Evolutionary conservation across 1,140 invertebrate genomes (phyloP), one percentile per base, ranked within the genome.

Genomic region (Dinothrombium tinctorium): DNA sequence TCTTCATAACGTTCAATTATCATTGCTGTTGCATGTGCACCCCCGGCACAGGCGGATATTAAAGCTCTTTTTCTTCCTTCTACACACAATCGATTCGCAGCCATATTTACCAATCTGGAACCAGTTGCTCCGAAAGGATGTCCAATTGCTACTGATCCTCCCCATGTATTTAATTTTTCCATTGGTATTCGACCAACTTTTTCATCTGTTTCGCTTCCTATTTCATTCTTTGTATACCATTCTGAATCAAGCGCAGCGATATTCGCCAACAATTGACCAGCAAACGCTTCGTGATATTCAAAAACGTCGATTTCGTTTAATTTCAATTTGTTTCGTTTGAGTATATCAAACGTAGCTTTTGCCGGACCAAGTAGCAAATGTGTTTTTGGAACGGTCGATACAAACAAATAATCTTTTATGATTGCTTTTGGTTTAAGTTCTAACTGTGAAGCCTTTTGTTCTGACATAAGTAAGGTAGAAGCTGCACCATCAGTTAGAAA

Each of bases 221-320:
- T 71, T 56, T 92, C 80, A 14, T 72, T 79, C 54, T 87, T 72
- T 6, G 73, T 77, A 63, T 96, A 99, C 67, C 72, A 92, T 49
- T 99, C 90, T 1, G 84, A 92, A 60, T 99, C 90, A 63, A 99
- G 62, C 0, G 94, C 94, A 59, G 87, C 95, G 43, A 99, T 56
- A 60, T 98, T 99, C 0, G 92, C 82, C 37, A 98, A 59, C 52
- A 99, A 87, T 70, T 98, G 92, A 33, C 89, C 82, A 48, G 92
- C 89, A 64, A 99, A 99, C 9, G 92, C 92, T 68, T 99, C 92
- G 56, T 99, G 92, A 48, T 94, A 76, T 68, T 99, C 92, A 76
- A 86, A 98, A 1, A 86, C 83, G 61, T 86, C 82, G 56, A 99
- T 77, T 54, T 99, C 92, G 36, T 73, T 74, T 21, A 94, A 43